A percentile compares a stretch with the other conserved stretches of the same genome.
phyloP scores from a whole-genome alignment of 2,888 invertebrate species.

The Stenolophus ochropezus region DNA sequence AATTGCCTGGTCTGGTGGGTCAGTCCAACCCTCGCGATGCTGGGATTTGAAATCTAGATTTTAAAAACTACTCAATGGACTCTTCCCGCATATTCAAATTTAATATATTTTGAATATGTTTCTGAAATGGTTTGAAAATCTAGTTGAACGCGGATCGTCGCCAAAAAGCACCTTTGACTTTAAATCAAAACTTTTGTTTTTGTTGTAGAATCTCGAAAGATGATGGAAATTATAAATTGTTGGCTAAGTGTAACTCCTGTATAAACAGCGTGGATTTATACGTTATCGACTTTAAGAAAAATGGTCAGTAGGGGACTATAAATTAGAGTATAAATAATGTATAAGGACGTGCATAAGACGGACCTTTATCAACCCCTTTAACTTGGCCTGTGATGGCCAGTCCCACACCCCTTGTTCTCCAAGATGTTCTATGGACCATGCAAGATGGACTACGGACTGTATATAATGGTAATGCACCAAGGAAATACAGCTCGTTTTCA shows the following conservation, averaged over 20 bases:
- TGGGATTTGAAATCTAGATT: no score
- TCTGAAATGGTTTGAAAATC: no score
- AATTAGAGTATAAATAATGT: conserved; percentile 58
- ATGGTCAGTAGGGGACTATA: conserved; percentile 57
- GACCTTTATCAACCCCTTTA: conserved; percentile 56
- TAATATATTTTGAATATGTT: no score
- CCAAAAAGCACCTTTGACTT: no score
- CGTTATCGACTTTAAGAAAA: conserved; percentile 51
- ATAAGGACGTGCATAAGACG: conserved; percentile 54
- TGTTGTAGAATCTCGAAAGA: no score
- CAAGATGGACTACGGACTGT: background rate
- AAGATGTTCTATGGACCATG: conserved; percentile 71
- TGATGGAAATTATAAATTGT: conserved; percentile 52
- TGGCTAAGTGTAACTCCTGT: conserved; percentile 42
- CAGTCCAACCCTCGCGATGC: no score
- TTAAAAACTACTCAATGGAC: no score
- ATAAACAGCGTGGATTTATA: conserved; percentile 50
- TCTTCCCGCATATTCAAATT: no score
- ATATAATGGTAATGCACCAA: background rate
- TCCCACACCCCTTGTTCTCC: conserved; percentile 62
- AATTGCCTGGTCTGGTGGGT: no score
- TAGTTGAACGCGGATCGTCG: no score
- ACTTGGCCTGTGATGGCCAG: background rate
- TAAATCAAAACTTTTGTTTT: no score
- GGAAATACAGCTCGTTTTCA: background rate